phyloP scores from a whole-genome alignment of 2,113 vertebrate genomes.

The Poeciliopsis turrubarensis region DNA sequence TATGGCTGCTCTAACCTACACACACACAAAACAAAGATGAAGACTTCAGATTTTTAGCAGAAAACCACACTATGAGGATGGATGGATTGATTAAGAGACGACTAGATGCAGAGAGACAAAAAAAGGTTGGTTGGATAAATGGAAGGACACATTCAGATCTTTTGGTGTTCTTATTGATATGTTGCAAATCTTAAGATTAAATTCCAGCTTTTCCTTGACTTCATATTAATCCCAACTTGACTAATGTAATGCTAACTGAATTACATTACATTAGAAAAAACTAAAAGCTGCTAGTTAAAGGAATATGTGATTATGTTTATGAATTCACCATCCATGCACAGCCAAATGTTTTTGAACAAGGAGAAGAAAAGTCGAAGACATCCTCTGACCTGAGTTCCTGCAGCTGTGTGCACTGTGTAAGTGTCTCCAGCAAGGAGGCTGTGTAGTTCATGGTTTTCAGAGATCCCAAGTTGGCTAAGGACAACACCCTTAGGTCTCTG shows the following conservation, averaged over 20 bases:
- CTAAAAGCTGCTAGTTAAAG: neutral
- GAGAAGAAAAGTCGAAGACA: neutral
- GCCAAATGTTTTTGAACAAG: neutral
- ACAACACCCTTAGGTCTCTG: slow-evolving; percentile 86
- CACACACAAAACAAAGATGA: slow-evolving; percentile 11
- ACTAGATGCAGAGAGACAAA: too few species aligned
- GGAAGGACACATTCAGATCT: too few species aligned
- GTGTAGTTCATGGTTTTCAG: slow-evolving; percentile 90
- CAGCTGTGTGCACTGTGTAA: slow-evolving; percentile 88
- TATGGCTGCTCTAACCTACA: slow-evolving; percentile 94
- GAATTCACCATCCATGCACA: neutral
- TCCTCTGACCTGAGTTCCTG: slow-evolving; percentile 91
- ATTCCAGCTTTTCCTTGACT: too few species aligned
- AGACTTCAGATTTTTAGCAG: neutral
- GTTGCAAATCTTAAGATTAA: too few species aligned
- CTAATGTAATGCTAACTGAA: neutral
- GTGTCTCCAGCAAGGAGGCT: slow-evolving; percentile 86
- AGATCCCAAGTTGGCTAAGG: slow-evolving; percentile 91
- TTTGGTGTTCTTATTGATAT: too few species aligned
- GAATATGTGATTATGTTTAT: neutral
- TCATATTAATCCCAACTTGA: neutral
- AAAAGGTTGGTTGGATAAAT: too few species aligned
- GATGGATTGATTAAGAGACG: neutral
- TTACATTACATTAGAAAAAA: neutral
- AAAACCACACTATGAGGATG: neutral